Conservation (phyloP, 2,113 vertebrate species). For the Sphaerodactylus townsendi region DNA sequence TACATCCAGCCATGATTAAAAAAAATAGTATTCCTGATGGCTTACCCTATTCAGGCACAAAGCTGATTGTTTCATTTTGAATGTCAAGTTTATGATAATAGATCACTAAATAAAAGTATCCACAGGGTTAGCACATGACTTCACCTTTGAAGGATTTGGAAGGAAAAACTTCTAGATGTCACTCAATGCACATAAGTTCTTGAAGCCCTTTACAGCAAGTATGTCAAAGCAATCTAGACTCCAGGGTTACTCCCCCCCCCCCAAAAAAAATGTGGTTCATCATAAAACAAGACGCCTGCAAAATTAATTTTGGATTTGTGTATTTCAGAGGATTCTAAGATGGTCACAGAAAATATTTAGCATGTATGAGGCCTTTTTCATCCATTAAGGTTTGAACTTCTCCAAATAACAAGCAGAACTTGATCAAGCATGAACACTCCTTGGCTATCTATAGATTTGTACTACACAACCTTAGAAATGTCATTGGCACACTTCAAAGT, state of each 20-base stretch:
- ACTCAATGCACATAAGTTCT: background rate
- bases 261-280: constrained; percentile 24
- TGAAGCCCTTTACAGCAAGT: constrained; percentile 16
- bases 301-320: constrained; percentile 19
- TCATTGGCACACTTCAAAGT: constrained; percentile 70
- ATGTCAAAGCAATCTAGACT: constrained; percentile 43
- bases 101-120: background rate
- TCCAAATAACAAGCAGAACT: constrained; percentile 66
- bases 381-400: constrained; percentile 60
- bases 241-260: constrained; percentile 13
- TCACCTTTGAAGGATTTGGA: background rate
- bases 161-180: background rate
- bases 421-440: constrained; percentile 71
- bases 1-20: background rate
- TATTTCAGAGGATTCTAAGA: constrained; percentile 51
- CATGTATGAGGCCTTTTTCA: constrained; percentile 59
- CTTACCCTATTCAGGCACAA: background rate
- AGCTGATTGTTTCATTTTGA: background rate
- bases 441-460: constrained; percentile 72
- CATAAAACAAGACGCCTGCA: constrained; percentile 29
- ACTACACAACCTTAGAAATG: constrained; percentile 70
- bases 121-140: background rate
- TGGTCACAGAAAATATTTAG: constrained; percentile 64
- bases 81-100: too few relatives aligned
- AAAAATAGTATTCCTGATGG: too few relatives aligned